Evolutionary conservation across 2,113 vertebrate genomes (phyloP), one percentile per base, ranked within the genome.

Genomic region (Procavia capensis): DNA sequence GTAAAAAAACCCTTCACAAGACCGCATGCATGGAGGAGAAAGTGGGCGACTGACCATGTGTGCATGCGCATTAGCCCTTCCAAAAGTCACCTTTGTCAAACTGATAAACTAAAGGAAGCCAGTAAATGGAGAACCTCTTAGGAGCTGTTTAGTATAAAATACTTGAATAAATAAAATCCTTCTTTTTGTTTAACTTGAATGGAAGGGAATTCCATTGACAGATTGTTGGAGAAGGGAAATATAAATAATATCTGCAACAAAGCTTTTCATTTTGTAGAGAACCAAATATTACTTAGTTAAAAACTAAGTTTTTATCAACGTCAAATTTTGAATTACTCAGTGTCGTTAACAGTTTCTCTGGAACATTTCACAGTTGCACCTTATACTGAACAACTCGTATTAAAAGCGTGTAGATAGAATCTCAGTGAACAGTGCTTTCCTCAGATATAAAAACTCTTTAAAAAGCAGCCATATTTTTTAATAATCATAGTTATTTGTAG

Each of bases 31-130:
- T 34, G 59, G 41, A 85, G 8, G 34, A 86, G 45, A 84, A 90
- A 63, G 66, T 47, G 43, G 41, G 72, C 92, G 72, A 50, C 68
- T 13, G 1, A 45, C 74, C 79, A 25, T 57, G 45, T 75, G 76
- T 86, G 20, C 29, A 1, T 24, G 36, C 34, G 4, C 72, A 82
- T 85, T 87, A 45, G 79, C 74, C 78, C 88, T 95, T 96, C 57
- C 14, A 75, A 88, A 88, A 92, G 80, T 92, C 92, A 76, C 85
- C 95, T 95, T 96, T 92, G 95, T 96, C 88, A 47, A 90, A 74
- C 95, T 95, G 95, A 97, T 97, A 95, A 95, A 91, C 94, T 78
- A 91, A 96, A 92, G 57, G 82, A 95, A 90, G 93, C 91, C 93
- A 79, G 93, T 91, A 94, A 97, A 85, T 93, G 90, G 88, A 95